A percentile compares a stretch with the other conserved stretches of the same genome.
These are phyloP conservation scores for Malacosoma neustria DNA, from an alignment of 2,888 invertebrate genomes.

Conservation along the genomic window DNA sequence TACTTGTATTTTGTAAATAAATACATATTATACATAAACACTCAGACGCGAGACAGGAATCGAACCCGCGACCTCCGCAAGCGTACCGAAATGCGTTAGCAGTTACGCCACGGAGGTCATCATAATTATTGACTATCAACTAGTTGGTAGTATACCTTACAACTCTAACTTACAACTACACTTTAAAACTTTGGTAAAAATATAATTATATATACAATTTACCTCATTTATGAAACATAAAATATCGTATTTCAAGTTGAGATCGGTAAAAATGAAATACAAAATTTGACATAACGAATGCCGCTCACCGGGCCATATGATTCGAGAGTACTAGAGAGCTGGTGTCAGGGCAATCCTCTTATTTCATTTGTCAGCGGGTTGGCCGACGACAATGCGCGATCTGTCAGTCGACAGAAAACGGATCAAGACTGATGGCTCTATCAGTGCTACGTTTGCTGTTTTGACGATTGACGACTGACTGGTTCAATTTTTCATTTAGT, in stretches of 20 bases:
- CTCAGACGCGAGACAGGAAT: too few relatives aligned
- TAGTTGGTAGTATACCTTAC: too few relatives aligned
- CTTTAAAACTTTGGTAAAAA: too few relatives aligned
- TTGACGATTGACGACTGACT: slow-evolving; percentile 5
- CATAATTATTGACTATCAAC: too few relatives aligned
- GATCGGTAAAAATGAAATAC: neutral
- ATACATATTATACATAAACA: too few relatives aligned
- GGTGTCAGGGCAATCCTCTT: slow-evolving; percentile 52
- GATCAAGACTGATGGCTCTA: slow-evolving; percentile 40
- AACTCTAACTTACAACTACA: too few relatives aligned
- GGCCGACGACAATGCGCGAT: slow-evolving; percentile 49
- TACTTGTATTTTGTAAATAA: too few relatives aligned
- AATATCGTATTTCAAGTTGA: too few relatives aligned
- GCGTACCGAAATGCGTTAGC: too few relatives aligned
- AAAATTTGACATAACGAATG: slow-evolving; percentile 1
- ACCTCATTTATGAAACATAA: too few relatives aligned
- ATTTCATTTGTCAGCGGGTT: slow-evolving; percentile 61
- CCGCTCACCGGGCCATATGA: slow-evolving; percentile 3
- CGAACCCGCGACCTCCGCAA: too few relatives aligned
- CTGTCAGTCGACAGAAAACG: slow-evolving; percentile 34
- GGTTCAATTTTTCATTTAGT: neutral
- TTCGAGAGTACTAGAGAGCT: slow-evolving; percentile 1
- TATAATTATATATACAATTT: slow-evolving; percentile 1
- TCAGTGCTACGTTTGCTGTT: slow-evolving; percentile 23
- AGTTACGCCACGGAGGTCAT: too few relatives aligned